Conservation (phyloP, 2,797 vertebrate genomes). For the Darevskia nairensis region DNA sequence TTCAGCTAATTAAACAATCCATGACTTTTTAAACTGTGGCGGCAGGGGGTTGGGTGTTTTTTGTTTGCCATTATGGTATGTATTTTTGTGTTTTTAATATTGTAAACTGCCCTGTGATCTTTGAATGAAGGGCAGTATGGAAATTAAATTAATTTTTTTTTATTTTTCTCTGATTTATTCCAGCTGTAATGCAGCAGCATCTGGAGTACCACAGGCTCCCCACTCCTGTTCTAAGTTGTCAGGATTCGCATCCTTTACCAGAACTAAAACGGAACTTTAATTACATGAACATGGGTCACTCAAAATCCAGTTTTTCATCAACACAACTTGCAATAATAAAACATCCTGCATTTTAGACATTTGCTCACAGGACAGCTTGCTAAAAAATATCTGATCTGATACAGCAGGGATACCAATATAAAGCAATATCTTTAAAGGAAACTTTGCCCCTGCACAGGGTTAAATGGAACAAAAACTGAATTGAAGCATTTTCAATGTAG, state of each 20-base stretch:
- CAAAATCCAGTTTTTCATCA: not conserved
- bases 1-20: too few species aligned
- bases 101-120: too few species aligned
- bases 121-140: too few species aligned
- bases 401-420: not conserved
- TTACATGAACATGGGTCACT: not conserved
- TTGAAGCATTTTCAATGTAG: not conserved
- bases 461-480: not conserved
- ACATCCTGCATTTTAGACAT: not conserved
- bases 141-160: too few species aligned
- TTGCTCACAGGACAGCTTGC: not conserved
- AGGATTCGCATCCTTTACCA: not conserved
- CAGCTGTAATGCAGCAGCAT: too few species aligned
- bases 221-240: not conserved
- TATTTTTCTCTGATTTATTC: too few species aligned
- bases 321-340: not conserved
- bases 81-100: too few species aligned
- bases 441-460: not conserved
- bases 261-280: conserved; percentile 1
- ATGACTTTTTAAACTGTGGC: too few species aligned
- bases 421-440: not conserved
- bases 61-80: too few species aligned
- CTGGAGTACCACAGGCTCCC: too few species aligned
- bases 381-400: not conserved
- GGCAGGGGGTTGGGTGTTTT: too few species aligned